Evolutionary conservation across 2,888 invertebrate genomes (phyloP).

Genomic region (Heliconius charithonia): DNA sequence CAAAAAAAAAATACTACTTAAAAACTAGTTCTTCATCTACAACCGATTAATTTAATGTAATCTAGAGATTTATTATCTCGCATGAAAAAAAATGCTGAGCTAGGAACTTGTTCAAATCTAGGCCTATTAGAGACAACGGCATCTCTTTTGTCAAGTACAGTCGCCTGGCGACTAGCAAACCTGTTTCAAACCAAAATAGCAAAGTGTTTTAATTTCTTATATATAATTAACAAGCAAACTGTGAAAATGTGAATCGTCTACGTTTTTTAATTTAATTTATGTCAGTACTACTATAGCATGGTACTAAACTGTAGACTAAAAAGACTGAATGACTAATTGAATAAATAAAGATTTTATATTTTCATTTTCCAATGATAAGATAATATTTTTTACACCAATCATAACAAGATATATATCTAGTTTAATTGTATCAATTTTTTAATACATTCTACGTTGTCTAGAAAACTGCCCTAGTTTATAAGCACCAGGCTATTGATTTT

Average conservation of each 20-base stretch:
- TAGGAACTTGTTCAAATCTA: not conserved
- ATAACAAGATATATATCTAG: not conserved
- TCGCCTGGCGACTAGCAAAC: not conserved
- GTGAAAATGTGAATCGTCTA: not conserved
- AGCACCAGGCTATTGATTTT: slow-evolving; percentile 18
- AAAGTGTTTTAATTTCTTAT: not conserved
- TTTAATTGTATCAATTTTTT: not conserved
- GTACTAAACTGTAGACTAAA: not conserved
- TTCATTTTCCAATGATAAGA: not conserved
- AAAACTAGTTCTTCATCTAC: not conserved
- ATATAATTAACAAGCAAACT: not conserved
- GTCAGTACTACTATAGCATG: not conserved
- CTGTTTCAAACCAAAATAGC: not conserved
- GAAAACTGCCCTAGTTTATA: not conserved
- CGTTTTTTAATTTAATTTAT: not conserved
- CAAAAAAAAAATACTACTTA: too few relatives aligned
- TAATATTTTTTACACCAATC: not conserved
- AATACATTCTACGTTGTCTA: not conserved
- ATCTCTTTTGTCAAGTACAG: not conserved
- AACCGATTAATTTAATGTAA: not conserved
- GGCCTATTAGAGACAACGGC: not conserved
- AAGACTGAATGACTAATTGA: not conserved
- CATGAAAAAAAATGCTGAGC: not conserved
- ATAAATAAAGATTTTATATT: not conserved
- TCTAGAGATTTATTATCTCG: not conserved